A percentile compares a stretch with the other conserved stretches of the same genome.
phyloP scores from a whole-genome alignment of 2,888 invertebrate genomes.

The Drosophila limbata region DNA sequence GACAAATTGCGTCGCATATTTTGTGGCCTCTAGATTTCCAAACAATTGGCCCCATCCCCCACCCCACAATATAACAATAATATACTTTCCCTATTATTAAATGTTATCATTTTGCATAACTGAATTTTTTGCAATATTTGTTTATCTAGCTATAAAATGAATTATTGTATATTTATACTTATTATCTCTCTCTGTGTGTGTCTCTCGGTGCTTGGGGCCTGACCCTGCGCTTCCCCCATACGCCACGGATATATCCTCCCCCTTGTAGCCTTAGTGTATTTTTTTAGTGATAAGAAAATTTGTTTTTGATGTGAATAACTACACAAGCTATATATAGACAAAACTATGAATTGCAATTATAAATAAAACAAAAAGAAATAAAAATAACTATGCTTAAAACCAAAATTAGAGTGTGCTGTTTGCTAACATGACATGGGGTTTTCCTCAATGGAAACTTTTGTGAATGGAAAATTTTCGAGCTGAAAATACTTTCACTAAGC shows the following conservation, averaged over 20 bases:
- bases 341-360: constrained; percentile 64
- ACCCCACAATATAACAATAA: neutral
- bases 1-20: constrained; percentile 10
- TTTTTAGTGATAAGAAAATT: constrained; percentile 55
- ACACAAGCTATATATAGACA: constrained; percentile 30
- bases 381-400: constrained; percentile 58
- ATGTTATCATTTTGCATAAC: constrained; percentile 59
- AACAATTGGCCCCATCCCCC: constrained; percentile 3
- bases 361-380: constrained; percentile 45
- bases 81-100: constrained; percentile 35
- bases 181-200: neutral
- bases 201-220: neutral
- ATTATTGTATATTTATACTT: constrained; percentile 53
- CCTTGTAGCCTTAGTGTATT: constrained; percentile 52
- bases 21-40: constrained; percentile 38
- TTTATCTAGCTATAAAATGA: constrained; percentile 62
- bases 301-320: constrained; percentile 68
- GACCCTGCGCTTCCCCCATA: constrained; percentile 2
- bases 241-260: constrained; percentile 7
- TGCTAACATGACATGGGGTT: neutral
- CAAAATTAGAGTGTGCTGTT: constrained; percentile 15
- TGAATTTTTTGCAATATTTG: constrained; percentile 57
- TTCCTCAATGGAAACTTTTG: constrained; percentile 38
- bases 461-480: constrained; percentile 55
- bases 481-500: constrained; percentile 37